These are phyloP conservation scores for Terebella lapidaria DNA, from an alignment of 2,888 invertebrate species.

Conservation along the genomic window DNA sequence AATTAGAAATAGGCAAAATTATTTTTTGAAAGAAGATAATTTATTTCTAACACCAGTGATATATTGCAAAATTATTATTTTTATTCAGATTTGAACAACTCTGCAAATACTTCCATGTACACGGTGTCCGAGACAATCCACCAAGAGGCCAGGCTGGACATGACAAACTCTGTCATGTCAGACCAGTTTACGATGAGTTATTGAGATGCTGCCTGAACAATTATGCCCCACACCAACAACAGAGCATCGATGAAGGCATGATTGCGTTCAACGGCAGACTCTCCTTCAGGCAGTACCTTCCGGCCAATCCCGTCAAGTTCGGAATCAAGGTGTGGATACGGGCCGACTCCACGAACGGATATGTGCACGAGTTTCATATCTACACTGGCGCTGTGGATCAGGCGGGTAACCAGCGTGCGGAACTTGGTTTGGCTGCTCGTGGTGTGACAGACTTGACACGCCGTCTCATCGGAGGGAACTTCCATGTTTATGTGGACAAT, in stretches of 20 bases:
- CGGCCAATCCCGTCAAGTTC: neutral
- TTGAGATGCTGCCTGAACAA: neutral
- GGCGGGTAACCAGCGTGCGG: neutral
- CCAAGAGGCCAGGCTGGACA: neutral
- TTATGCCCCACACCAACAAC: neutral
- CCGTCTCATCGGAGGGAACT: neutral
- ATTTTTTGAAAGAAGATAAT: too few relatives aligned
- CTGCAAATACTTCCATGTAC: neutral
- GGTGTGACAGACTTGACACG: neutral
- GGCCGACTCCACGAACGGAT: neutral
- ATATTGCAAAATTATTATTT: too few relatives aligned
- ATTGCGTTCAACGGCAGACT: neutral
- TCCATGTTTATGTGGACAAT: neutral
- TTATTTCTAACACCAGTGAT: too few relatives aligned
- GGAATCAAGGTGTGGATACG: neutral
- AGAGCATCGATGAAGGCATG: neutral
- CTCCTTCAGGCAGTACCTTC: neutral
- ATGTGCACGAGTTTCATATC: neutral
- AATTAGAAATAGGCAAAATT: too few relatives aligned
- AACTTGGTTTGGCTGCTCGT: neutral
- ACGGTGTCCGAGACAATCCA: neutral
- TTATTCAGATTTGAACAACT: neutral
- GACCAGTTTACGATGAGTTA: too few relatives aligned
- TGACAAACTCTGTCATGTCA: neutral
- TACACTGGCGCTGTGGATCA: neutral